These are phyloP conservation scores for Urocitellus parryii DNA, from an alignment of 2,113 vertebrate genomes.

Conservation along the genomic window DNA sequence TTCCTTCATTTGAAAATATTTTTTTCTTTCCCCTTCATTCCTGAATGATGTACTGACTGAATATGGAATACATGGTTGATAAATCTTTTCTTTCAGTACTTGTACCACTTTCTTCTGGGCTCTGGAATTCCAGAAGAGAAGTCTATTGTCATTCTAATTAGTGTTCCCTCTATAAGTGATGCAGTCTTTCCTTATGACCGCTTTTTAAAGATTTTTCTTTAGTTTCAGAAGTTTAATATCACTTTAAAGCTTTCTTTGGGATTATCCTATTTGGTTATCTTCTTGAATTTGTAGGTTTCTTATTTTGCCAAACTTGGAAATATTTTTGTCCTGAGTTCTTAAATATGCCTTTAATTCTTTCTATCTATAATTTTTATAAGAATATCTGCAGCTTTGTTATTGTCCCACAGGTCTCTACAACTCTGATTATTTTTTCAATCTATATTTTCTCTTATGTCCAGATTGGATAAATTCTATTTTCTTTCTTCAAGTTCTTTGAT, in stretches of 20 bases:
- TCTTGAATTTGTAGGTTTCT: background rate
- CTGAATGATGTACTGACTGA: background rate
- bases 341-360: background rate
- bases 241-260: background rate
- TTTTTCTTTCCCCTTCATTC: background rate
- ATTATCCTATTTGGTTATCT: background rate
- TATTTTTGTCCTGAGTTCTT: background rate
- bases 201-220: background rate
- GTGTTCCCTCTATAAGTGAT: background rate
- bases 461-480: background rate
- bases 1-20: background rate
- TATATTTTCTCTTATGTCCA: conserved; percentile 1
- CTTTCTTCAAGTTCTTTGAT: background rate
- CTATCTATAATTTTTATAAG: background rate
- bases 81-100: background rate
- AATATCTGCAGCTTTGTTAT: background rate
- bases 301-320: background rate
- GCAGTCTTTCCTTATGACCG: background rate
- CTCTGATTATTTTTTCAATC: background rate
- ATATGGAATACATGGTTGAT: background rate
- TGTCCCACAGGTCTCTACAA: background rate
- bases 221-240: background rate
- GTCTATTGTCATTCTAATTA: background rate
- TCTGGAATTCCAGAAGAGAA: background rate
- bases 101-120: background rate